These are phyloP conservation scores for Paralinhomoeus sp. DNA, from an alignment of 2,888 invertebrate genomes.

Conservation along the genomic window DNA sequence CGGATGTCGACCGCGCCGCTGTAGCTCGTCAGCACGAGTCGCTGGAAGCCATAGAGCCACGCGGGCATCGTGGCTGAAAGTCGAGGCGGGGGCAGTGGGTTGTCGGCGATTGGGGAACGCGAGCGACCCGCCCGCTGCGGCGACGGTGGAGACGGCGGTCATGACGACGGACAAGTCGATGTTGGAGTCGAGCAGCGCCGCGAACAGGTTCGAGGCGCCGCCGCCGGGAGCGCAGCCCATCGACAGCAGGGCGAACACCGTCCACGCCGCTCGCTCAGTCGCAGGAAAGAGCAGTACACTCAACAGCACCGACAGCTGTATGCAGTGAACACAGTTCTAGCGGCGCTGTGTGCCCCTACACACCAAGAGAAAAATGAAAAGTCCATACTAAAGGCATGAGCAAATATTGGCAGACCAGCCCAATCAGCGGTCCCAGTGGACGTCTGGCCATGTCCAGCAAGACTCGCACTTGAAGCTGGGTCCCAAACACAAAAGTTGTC, in stretches of 20 bases:
- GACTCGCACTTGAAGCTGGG: too few relatives aligned
- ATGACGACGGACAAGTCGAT: conserved; percentile 75
- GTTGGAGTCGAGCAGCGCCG: conserved; percentile 68
- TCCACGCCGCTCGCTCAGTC: too few relatives aligned
- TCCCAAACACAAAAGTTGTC: too few relatives aligned
- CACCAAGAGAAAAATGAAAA: too few relatives aligned
- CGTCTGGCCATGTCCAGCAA: conserved; percentile 25
- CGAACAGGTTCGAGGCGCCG: conserved; percentile 89
- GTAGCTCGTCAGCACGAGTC: conserved; percentile 20
- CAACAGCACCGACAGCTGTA: too few relatives aligned
- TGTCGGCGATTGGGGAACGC: too few relatives aligned
- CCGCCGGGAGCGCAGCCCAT: conserved; percentile 36
- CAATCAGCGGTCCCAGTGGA: conserved; percentile 32
- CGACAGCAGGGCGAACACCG: conserved; percentile 30
- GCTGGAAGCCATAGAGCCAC: conserved; percentile 33
- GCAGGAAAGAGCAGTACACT: too few relatives aligned
- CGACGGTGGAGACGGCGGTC: conserved; percentile 69
- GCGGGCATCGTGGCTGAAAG: conserved; percentile 32
- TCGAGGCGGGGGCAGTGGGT: too few relatives aligned
- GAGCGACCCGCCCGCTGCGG: conserved; percentile 62
- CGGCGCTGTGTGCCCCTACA: too few relatives aligned
- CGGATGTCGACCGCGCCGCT: conserved; percentile 12
- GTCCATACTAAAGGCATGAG: too few relatives aligned
- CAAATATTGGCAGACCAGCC: conserved; percentile 32
- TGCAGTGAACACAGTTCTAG: too few relatives aligned